A percentile compares a stretch with the other conserved stretches of the same genome.
Conservation (phyloP, 2,797 vertebrate species). For the Taeniopygia guttata region DNA sequence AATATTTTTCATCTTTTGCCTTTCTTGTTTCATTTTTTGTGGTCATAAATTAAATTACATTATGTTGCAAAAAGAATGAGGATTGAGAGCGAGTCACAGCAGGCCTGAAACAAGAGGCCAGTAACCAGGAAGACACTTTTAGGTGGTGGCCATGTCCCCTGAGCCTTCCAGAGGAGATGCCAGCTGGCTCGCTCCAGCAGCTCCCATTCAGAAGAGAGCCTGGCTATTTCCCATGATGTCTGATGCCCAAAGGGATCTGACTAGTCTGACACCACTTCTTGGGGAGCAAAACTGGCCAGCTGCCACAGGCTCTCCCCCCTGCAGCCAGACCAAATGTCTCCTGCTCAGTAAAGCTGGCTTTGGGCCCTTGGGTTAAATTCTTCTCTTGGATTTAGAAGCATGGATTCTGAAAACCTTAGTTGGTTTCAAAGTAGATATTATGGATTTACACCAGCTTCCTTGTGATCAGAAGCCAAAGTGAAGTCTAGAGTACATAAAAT, state of each 20-base stretch:
- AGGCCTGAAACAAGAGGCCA: background rate
- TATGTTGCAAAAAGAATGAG: background rate
- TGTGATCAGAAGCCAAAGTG: slow-evolving; percentile 18
- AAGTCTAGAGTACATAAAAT: background rate
- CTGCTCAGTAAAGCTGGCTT: background rate
- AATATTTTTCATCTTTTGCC: slow-evolving; percentile 50
- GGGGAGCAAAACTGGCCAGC: background rate
- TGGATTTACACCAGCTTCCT: background rate
- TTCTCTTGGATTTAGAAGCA: background rate
- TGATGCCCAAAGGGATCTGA: background rate
- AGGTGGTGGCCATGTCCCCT: background rate
- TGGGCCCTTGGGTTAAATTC: background rate
- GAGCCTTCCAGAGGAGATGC: background rate
- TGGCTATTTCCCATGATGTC: background rate
- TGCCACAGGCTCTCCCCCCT: background rate
- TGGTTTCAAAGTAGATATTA: slow-evolving; percentile 10
- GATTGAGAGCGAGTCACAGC: background rate
- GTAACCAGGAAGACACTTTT: background rate
- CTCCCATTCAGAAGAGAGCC: background rate
- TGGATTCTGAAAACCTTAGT: background rate
- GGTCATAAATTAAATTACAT: slow-evolving; percentile 30
- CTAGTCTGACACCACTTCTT: background rate
- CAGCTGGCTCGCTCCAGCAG: background rate
- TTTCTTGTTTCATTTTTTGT: slow-evolving; percentile 20
- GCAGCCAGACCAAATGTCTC: slow-evolving; percentile 38